phyloP scores from a whole-genome alignment of 2,113 vertebrate species.

The Athene cunicularia region DNA sequence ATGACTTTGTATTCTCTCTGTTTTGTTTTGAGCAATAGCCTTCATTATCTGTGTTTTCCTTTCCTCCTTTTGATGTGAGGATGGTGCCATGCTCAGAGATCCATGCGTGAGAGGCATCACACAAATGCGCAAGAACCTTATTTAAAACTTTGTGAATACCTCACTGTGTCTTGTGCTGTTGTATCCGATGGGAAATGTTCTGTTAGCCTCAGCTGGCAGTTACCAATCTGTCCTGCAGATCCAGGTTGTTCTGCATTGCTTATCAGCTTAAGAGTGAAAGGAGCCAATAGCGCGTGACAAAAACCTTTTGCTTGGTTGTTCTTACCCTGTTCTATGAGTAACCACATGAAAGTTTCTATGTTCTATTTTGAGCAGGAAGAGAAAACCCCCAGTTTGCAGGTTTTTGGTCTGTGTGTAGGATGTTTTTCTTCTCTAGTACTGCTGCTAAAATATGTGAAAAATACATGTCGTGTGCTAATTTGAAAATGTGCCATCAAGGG shows the following conservation, averaged over 20 bases:
- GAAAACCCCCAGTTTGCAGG: neutral
- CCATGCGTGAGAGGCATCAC: neutral
- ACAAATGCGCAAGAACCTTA: neutral
- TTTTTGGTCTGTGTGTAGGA: neutral
- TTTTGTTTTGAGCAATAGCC: neutral
- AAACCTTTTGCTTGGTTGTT: neutral
- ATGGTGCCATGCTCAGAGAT: neutral
- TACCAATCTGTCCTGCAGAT: neutral
- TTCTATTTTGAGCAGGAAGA: conserved; percentile 46
- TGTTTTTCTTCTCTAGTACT: neutral
- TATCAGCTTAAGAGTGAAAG: conserved; percentile 22
- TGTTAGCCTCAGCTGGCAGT: neutral
- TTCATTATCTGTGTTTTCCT: neutral
- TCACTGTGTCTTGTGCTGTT: neutral
- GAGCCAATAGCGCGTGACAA: neutral
- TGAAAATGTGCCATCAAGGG: neutral
- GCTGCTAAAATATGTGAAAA: conserved; percentile 16
- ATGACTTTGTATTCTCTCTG: neutral
- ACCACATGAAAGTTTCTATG: conserved; percentile 29
- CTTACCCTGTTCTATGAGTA: neutral
- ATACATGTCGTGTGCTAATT: neutral
- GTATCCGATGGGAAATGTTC: neutral
- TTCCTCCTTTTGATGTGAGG: neutral
- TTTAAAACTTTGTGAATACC: neutral
- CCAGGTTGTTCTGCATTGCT: neutral